phyloP scores from a whole-genome alignment of 1,140 invertebrate genomes.

The Camponotus pennsylvanicus region DNA sequence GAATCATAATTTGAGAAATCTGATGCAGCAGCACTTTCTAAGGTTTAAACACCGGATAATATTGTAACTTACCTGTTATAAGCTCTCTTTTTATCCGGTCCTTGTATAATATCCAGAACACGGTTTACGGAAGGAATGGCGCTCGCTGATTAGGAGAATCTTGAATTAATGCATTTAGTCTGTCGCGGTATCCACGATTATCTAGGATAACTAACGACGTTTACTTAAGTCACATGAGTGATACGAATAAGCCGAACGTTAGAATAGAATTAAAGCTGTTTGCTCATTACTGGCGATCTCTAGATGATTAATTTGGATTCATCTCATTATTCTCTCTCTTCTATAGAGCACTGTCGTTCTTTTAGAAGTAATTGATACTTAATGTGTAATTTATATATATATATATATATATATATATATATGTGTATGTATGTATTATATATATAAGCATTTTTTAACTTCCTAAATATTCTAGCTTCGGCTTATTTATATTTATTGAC shows the following conservation, averaged over 20 bases:
- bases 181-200: slow-evolving; percentile 18
- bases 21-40: not conserved
- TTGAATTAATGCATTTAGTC: slow-evolving; percentile 66
- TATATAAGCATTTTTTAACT: slow-evolving; percentile 5
- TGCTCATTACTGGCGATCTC: slow-evolving; percentile 16
- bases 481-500: slow-evolving; percentile 37
- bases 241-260: slow-evolving; percentile 26
- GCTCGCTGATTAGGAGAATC: not conserved
- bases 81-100: slow-evolving; percentile 19
- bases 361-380: slow-evolving; percentile 3
- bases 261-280: slow-evolving; percentile 16
- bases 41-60: not conserved
- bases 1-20: not conserved
- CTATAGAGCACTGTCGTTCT: not conserved
- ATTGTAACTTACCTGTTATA: slow-evolving; percentile 3
- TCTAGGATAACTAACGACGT: slow-evolving; percentile 24
- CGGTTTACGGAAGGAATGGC: not conserved
- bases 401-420: not conserved
- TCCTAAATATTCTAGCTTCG: not conserved
- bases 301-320: slow-evolving; percentile 11
- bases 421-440: no score
- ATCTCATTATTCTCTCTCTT: not conserved
- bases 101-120: slow-evolving; percentile 28
- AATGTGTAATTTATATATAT: slow-evolving; percentile 5
- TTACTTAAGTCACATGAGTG: slow-evolving; percentile 33